Evolutionary conservation across 2,888 invertebrate species (phyloP).

Genomic region (Thecocarcelia acutangulata): DNA sequence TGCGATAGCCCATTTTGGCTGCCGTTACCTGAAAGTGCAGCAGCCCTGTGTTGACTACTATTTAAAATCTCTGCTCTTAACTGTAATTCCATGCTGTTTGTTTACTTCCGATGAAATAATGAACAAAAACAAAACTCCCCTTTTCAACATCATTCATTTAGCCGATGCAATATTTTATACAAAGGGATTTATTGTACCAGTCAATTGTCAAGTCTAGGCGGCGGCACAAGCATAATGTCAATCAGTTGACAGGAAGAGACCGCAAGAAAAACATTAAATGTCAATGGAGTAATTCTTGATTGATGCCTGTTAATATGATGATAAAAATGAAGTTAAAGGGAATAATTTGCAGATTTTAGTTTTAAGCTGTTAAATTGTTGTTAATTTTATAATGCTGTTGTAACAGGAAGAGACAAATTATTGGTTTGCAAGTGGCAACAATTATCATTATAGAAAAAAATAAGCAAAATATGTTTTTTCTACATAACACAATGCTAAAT

Average conservation of each 20-base stretch:
- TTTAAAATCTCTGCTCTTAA: too few relatives aligned
- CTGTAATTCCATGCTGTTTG: too few relatives aligned
- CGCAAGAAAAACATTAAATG: constrained; percentile 46
- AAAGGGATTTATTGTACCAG: constrained; percentile 29
- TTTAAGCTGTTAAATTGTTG: background rate
- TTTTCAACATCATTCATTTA: constrained; percentile 9
- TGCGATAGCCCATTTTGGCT: too few relatives aligned
- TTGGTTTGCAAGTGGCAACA: too few relatives aligned
- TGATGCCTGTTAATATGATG: constrained; percentile 23
- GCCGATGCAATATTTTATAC: background rate
- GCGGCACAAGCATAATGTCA: constrained; percentile 32
- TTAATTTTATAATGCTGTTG: background rate
- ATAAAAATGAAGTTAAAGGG: background rate
- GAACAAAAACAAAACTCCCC: background rate
- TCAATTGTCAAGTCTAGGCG: constrained; percentile 20
- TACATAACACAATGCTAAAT: too few relatives aligned
- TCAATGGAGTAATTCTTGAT: constrained; percentile 45
- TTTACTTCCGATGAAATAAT: constrained; percentile 7
- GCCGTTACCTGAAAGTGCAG: too few relatives aligned
- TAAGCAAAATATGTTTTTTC: too few relatives aligned
- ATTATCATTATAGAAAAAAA: too few relatives aligned
- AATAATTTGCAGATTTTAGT: constrained; percentile 10
- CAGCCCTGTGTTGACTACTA: too few relatives aligned
- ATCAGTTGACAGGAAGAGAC: constrained; percentile 44
- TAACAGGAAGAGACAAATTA: background rate